A percentile compares a stretch with the other conserved stretches of the same genome.
phyloP scores from a whole-genome alignment of 2,797 vertebrate species.

The Semotilus atromaculatus region DNA sequence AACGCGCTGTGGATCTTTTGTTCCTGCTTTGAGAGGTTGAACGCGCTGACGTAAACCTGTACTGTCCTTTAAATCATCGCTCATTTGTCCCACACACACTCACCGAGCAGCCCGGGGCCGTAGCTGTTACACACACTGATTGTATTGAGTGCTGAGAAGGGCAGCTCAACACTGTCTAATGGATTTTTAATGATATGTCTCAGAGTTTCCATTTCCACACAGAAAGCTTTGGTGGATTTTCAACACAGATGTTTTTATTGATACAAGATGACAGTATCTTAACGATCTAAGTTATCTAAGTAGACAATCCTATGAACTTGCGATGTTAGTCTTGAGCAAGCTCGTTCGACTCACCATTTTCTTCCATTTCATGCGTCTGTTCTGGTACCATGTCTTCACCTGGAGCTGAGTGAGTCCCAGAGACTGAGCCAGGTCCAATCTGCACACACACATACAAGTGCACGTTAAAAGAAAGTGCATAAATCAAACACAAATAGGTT shows the following conservation, averaged over 20 bases:
- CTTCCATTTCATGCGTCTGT: slow-evolving; percentile 99
- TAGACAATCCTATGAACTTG: background rate
- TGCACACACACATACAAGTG: slow-evolving; percentile 64
- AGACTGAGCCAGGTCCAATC: slow-evolving; percentile 94
- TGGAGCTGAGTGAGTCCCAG: slow-evolving; percentile 98
- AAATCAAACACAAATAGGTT: background rate
- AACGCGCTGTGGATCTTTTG: slow-evolving; percentile 67
- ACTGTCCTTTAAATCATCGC: slow-evolving; percentile 63
- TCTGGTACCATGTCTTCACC: slow-evolving; percentile 99
- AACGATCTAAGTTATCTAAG: background rate
- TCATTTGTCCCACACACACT: slow-evolving; percentile 53
- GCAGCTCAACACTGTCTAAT: slow-evolving; percentile 55
- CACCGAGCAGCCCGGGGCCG: slow-evolving; percentile 19
- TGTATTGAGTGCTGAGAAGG: slow-evolving; percentile 21
- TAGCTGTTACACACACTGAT: slow-evolving; percentile 15
- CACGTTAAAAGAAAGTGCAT: background rate
- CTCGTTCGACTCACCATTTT: slow-evolving; percentile 87
- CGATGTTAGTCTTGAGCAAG: background rate
- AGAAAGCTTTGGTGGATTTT: slow-evolving; percentile 42
- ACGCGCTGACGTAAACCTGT: slow-evolving; percentile 68
- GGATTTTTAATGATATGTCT: slow-evolving; percentile 61
- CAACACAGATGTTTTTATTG: slow-evolving; percentile 11
- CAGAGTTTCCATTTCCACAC: slow-evolving; percentile 40
- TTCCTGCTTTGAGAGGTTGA: slow-evolving; percentile 65
- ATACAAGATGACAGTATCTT: slow-evolving; percentile 18